Conservation (phyloP, 2,888 invertebrate species). For the Agrotis exclamationis region DNA sequence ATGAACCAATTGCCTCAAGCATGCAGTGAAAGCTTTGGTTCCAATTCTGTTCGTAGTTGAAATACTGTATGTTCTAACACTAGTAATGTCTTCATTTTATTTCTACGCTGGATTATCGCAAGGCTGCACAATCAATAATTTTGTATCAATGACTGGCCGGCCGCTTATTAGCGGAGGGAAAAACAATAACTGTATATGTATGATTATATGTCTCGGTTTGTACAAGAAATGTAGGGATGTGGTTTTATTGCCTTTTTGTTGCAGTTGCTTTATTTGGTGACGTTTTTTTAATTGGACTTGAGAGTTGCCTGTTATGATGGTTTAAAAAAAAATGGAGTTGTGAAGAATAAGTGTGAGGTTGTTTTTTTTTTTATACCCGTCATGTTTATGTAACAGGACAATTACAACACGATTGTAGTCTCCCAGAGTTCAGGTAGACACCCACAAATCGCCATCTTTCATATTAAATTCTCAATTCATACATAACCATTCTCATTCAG, state of each 20-base stretch:
- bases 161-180: constrained; percentile 86
- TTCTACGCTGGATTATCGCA: constrained; percentile 56
- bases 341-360: no score
- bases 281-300: not conserved
- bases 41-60: not conserved
- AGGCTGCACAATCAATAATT: constrained; percentile 84
- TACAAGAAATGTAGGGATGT: constrained; percentile 72
- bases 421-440: no score
- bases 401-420: no score
- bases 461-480: no score
- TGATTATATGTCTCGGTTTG: constrained; percentile 78
- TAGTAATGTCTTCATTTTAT: constrained; percentile 39
- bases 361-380: no score
- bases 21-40: not conserved
- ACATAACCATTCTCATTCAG: no score
- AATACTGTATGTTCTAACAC: not conserved
- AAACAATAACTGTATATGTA: constrained; percentile 85
- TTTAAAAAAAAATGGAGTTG: no score
- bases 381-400: no score
- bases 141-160: constrained; percentile 86
- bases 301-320: no score
- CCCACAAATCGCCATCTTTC: no score
- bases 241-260: constrained; percentile 32
- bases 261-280: not conserved
- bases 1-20: no score